These are phyloP conservation scores for Aleiodes alternator DNA, from an alignment of 2,888 invertebrate genomes.

Conservation along the genomic window DNA sequence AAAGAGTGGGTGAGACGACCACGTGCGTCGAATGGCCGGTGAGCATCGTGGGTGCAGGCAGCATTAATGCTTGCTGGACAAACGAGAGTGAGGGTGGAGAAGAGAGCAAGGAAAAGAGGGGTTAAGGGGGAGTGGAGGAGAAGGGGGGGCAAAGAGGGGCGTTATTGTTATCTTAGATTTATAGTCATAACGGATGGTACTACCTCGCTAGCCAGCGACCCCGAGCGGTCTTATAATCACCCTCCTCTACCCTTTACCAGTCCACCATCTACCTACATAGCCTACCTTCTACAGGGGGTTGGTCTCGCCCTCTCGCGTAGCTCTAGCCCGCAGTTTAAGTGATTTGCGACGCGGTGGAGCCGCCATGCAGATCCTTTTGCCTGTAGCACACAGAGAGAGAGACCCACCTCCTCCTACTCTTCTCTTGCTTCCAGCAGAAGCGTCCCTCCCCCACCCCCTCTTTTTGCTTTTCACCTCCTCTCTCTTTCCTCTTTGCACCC, in stretches of 20 bases:
- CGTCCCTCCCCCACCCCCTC: conserved; percentile 4
- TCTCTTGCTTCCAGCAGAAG: conserved; percentile 55
- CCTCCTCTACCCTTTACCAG: conserved; percentile 66
- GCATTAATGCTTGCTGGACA: conserved; percentile 67
- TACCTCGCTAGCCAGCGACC: conserved; percentile 74
- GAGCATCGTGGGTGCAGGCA: conserved; percentile 65
- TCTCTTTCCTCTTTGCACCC: conserved; percentile 51
- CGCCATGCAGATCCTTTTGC: conserved; percentile 75
- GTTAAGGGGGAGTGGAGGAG: conserved; percentile 56
- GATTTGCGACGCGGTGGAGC: conserved; percentile 75
- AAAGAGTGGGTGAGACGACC: conserved; percentile 51
- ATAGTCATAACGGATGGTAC: conserved; percentile 76
- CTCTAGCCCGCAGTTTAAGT: conserved; percentile 74
- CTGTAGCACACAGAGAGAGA: conserved; percentile 58
- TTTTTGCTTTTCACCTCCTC: conserved; percentile 51
- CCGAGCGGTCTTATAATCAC: conserved; percentile 76
- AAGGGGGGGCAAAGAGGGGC: conserved; percentile 65
- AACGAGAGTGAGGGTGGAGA: conserved; percentile 48
- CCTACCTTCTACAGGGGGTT: conserved; percentile 50
- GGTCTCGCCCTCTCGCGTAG: conserved; percentile 65
- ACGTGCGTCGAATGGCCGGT: conserved; percentile 70
- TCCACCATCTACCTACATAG: conserved; percentile 57
- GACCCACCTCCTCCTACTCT: conserved; percentile 50
- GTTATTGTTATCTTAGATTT: conserved; percentile 76
- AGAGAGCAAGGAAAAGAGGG: conserved; percentile 54